Conservation (phyloP, 2,113 vertebrate genomes). For the Taxidea taxus region DNA sequence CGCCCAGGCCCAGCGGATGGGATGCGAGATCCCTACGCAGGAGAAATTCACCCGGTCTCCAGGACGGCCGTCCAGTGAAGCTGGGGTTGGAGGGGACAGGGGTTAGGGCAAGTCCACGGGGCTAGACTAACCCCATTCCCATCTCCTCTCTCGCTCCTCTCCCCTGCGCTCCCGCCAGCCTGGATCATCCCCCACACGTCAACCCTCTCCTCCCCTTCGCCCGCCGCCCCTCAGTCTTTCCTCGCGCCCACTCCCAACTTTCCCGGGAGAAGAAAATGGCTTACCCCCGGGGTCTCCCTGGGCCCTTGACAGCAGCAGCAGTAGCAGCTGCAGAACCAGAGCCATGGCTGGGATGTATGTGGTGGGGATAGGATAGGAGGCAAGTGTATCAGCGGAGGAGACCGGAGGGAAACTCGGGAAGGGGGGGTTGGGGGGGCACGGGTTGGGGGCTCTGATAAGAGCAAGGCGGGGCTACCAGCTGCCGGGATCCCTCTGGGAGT, state of each 20-base stretch:
- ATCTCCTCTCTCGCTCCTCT: background rate
- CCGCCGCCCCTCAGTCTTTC: background rate
- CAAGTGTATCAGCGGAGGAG: slow-evolving; percentile 31
- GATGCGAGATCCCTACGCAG: slow-evolving; percentile 57
- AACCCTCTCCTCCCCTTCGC: too few relatives aligned
- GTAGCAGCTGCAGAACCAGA: slow-evolving; percentile 56
- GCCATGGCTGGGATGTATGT: slow-evolving; percentile 62
- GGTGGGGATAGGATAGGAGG: background rate
- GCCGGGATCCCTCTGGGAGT: background rate
- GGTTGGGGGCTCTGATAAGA: slow-evolving; percentile 40
- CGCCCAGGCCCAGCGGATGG: slow-evolving; percentile 74
- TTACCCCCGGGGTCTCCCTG: slow-evolving; percentile 45
- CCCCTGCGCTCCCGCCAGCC: background rate
- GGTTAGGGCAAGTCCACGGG: slow-evolving; percentile 25
- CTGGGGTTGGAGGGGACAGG: slow-evolving; percentile 33
- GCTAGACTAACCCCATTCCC: background rate
- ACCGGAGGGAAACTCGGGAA: slow-evolving; percentile 45
- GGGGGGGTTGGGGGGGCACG: rapidly evolving
- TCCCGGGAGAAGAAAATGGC: background rate
- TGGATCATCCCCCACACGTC: background rate
- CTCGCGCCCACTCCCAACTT: too few relatives aligned
- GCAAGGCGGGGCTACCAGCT: background rate
- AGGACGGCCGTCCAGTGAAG: slow-evolving; percentile 40
- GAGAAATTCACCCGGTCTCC: slow-evolving; percentile 72
- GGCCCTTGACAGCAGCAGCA: slow-evolving; percentile 38